These are phyloP conservation scores for Cryptocephalus primarius DNA, from an alignment of 2,888 invertebrate genomes.

Conservation along the genomic window DNA sequence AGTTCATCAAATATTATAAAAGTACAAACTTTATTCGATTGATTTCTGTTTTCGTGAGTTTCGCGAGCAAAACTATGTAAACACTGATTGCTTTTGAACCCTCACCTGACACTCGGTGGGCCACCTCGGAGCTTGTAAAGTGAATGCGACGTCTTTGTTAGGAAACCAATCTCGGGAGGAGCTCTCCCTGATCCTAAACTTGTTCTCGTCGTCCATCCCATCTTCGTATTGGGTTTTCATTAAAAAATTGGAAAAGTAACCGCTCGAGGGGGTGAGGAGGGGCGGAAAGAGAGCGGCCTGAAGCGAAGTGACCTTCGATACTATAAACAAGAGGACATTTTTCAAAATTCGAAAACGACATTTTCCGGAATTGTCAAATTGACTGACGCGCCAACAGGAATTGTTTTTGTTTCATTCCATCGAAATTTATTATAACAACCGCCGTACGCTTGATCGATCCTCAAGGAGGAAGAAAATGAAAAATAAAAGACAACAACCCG, in stretches of 20 bases:
- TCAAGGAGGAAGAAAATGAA: too few species aligned
- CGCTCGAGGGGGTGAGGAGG: constrained; percentile 29
- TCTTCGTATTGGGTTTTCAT: constrained; percentile 44
- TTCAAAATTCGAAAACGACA: background rate
- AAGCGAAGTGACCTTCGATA: constrained; percentile 47
- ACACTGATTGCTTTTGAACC: too few species aligned
- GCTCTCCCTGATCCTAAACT: constrained; percentile 16
- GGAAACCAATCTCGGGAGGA: constrained; percentile 49
- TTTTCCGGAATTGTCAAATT: background rate
- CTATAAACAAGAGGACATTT: constrained; percentile 10
- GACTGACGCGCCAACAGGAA: too few species aligned
- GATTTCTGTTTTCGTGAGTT: too few species aligned
- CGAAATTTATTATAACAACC: too few species aligned
- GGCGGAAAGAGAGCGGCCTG: constrained; percentile 57
- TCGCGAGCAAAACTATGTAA: too few species aligned
- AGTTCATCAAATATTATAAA: too few species aligned
- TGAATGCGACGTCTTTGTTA: constrained; percentile 30
- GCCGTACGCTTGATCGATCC: too few species aligned
- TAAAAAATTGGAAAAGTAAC: constrained; percentile 52
- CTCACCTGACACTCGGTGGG: constrained; percentile 80
- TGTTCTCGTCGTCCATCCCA: constrained; percentile 36
- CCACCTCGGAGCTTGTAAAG: constrained; percentile 75
- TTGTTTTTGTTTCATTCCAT: too few species aligned
- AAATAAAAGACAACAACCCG: too few species aligned
- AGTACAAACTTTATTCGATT: too few species aligned